phyloP scores from a whole-genome alignment of 2,797 vertebrate species.

The Denticeps clupeoides region DNA sequence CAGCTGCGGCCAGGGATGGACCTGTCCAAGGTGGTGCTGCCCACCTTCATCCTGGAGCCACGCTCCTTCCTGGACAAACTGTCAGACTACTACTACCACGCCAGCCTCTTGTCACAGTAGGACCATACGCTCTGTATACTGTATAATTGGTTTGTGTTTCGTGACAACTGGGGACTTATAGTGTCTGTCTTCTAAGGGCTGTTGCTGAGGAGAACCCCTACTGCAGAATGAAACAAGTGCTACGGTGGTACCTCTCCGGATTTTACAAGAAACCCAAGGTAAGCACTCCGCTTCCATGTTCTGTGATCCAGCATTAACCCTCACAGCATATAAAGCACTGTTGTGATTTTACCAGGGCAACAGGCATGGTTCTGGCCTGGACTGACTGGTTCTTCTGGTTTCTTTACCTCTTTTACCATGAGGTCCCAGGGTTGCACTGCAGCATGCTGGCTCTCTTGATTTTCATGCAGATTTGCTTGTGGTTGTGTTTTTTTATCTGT shows the following conservation, averaged over 20 bases:
- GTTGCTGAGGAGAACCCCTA: slow-evolving; percentile 74
- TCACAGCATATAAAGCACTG: no score
- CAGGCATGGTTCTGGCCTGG: no score
- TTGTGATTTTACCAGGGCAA: no score
- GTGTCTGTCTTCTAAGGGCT: slow-evolving; percentile 54
- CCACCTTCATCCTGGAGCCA: slow-evolving; percentile 90
- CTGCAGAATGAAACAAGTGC: slow-evolving; percentile 81
- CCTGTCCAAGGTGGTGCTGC: slow-evolving; percentile 85
- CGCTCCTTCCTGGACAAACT: slow-evolving; percentile 93
- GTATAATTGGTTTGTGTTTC: no score
- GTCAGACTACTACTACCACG: slow-evolving; percentile 90
- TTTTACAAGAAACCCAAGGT: slow-evolving; percentile 99
- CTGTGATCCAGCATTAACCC: no score
- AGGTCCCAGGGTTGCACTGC: no score
- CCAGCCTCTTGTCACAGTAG: slow-evolving; percentile 88
- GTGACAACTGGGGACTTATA: neutral
- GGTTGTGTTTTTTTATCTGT: neutral
- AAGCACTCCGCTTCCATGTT: slow-evolving; percentile 11
- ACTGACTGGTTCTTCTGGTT: neutral
- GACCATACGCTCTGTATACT: no score
- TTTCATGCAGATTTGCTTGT: no score
- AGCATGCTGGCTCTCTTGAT: no score
- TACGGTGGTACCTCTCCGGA: slow-evolving; percentile 93
- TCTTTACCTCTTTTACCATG: no score
- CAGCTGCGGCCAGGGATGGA: slow-evolving; percentile 92